These are phyloP conservation scores for Melinaea marsaeus DNA, from an alignment of 2,888 invertebrate genomes.

Conservation along the genomic window DNA sequence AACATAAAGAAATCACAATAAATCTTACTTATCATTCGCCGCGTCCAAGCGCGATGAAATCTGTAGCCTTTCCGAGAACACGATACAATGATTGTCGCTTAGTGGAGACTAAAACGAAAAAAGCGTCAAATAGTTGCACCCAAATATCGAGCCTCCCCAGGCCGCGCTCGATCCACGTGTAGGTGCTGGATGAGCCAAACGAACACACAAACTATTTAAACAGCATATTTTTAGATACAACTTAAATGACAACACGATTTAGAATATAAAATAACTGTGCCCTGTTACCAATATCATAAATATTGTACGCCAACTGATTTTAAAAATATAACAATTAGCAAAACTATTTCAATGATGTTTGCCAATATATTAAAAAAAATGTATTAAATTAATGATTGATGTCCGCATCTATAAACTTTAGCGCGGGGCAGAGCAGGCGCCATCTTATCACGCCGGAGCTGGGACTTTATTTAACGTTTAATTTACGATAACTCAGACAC, in stretches of 20 bases:
- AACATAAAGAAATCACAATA: slow-evolving; percentile 5
- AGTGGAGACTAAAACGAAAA: slow-evolving; percentile 36
- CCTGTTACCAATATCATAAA: no score
- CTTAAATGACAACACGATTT: no score
- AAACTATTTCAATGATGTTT: no score
- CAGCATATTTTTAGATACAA: no score
- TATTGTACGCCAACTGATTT: no score
- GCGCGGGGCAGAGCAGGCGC: slow-evolving; percentile 41
- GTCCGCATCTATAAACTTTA: slow-evolving; percentile 31
- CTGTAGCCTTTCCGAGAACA: slow-evolving; percentile 63
- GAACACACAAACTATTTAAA: background rate
- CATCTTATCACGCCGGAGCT: slow-evolving; percentile 40
- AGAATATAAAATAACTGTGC: no score
- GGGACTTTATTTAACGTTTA: slow-evolving; percentile 34
- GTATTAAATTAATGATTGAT: slow-evolving; percentile 3
- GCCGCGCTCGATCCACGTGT: background rate
- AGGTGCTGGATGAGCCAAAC: slow-evolving; percentile 18
- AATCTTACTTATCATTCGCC: slow-evolving; percentile 31
- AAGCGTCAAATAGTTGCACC: slow-evolving; percentile 38
- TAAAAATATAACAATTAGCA: no score
- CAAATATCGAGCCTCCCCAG: slow-evolving; percentile 42
- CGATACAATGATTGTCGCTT: slow-evolving; percentile 74
- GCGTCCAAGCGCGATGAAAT: slow-evolving; percentile 40
- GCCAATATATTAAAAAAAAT: no score
- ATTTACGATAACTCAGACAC: slow-evolving; percentile 36